Evolutionary conservation across 2,797 vertebrate genomes (phyloP).

Genomic region (Coendou prehensilis): DNA sequence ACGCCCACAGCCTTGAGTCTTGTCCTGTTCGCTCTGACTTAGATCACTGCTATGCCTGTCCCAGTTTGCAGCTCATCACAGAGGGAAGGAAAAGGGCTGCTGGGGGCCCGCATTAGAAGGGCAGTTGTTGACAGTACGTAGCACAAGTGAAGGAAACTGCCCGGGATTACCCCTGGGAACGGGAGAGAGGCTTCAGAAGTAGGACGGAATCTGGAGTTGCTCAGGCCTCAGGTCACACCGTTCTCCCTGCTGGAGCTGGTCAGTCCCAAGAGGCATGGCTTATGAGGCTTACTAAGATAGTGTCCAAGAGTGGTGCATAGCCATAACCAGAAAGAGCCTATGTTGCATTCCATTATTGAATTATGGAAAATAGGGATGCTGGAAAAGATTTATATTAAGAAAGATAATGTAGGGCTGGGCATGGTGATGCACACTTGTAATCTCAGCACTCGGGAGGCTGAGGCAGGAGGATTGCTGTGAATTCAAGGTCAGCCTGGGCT

Average conservation of each 20-base stretch:
- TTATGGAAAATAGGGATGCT: neutral
- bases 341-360: neutral
- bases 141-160: neutral
- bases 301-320: accelerated
- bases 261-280: neutral
- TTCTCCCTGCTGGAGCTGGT: too few species aligned
- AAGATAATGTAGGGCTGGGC: neutral
- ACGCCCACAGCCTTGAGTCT: too few species aligned
- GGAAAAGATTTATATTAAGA: neutral
- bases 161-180: neutral
- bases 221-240: too few species aligned
- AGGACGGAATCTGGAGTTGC: neutral
- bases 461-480: neutral
- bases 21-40: neutral
- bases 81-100: neutral
- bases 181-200: neutral
- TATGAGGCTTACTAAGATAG: neutral
- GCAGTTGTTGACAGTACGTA: neutral
- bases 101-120: neutral
- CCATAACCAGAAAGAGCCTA: neutral
- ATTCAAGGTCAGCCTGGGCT: neutral
- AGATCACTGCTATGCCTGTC: neutral
- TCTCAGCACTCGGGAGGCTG: neutral
- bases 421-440: neutral
- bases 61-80: neutral